These are phyloP conservation scores for Ciconia boyciana DNA, from an alignment of 2,113 vertebrate genomes.

Conservation along the genomic window DNA sequence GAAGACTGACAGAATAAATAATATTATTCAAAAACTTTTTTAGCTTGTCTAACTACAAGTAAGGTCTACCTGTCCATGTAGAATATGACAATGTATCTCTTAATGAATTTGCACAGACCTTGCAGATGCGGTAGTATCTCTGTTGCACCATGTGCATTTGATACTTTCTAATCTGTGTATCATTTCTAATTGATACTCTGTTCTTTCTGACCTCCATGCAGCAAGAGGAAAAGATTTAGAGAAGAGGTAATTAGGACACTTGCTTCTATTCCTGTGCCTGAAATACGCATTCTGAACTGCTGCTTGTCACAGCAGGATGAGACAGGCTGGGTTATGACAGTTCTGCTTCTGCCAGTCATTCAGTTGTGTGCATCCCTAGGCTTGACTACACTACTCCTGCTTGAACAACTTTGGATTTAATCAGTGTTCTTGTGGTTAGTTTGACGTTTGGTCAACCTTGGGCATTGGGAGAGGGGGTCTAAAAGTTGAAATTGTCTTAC, in stretches of 20 bases:
- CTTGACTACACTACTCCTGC: background rate
- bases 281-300: constrained; percentile 22
- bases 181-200: background rate
- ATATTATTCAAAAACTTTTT: background rate
- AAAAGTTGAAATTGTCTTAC: background rate
- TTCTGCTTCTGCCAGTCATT: constrained; percentile 3
- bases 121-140: background rate
- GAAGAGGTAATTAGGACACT: constrained; percentile 48
- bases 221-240: constrained; percentile 14
- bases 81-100: background rate
- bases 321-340: background rate
- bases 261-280: constrained; percentile 48
- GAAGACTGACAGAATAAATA: background rate
- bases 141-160: background rate
- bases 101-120: background rate
- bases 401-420: background rate
- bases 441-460: background rate
- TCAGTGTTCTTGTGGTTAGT: background rate
- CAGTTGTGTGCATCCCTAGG: background rate
- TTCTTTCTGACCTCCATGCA: constrained; percentile 38
- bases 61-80: background rate
- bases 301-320: constrained; percentile 5
- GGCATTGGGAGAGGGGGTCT: background rate
- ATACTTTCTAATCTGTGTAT: background rate
- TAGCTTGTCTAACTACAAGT: background rate